Evolutionary conservation across 2,113 vertebrate species (phyloP).

Genomic region (Oncorhynchus masou): DNA sequence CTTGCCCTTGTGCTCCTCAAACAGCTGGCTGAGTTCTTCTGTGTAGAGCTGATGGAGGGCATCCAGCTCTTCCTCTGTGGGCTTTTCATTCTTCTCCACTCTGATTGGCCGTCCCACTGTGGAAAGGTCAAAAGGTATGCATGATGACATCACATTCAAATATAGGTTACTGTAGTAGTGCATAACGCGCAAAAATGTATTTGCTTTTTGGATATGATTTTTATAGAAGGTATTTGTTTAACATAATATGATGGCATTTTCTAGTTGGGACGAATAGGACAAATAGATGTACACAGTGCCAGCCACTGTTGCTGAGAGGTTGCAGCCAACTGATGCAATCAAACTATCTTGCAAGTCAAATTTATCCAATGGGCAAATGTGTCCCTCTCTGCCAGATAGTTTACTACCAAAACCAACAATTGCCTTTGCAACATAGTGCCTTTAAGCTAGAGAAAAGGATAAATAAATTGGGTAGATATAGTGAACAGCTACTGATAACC

Average conservation of each 20-base stretch:
- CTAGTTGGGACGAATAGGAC: too few relatives aligned
- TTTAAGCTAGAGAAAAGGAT: slow-evolving; percentile 13
- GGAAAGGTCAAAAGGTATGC: slow-evolving; percentile 22
- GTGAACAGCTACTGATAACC: background rate
- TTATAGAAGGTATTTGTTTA: background rate
- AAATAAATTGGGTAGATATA: background rate
- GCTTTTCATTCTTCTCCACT: slow-evolving; percentile 74
- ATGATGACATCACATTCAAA: background rate
- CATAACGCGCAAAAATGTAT: slow-evolving; percentile 9
- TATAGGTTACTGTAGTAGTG: slow-evolving; percentile 6
- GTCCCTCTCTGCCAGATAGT: background rate
- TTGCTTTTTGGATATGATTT: background rate
- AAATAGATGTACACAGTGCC: background rate
- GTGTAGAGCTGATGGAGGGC: slow-evolving; percentile 82
- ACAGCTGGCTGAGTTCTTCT: slow-evolving; percentile 79
- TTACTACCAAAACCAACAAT: slow-evolving; percentile 29
- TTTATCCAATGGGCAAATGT: background rate
- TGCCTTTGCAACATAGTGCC: background rate
- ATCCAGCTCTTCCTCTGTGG: slow-evolving; percentile 77
- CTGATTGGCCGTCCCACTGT: slow-evolving; percentile 87
- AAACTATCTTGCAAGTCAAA: background rate
- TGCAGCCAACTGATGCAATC: slow-evolving; percentile 3
- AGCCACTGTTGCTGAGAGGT: background rate
- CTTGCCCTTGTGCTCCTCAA: slow-evolving; percentile 87
- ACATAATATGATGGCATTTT: background rate